Percentiles rank a stretch among this genome's conserved stretches.
These are phyloP conservation scores for Edolisoma coerulescens DNA, from an alignment of 2,113 vertebrate genomes.

Conservation along the genomic window DNA sequence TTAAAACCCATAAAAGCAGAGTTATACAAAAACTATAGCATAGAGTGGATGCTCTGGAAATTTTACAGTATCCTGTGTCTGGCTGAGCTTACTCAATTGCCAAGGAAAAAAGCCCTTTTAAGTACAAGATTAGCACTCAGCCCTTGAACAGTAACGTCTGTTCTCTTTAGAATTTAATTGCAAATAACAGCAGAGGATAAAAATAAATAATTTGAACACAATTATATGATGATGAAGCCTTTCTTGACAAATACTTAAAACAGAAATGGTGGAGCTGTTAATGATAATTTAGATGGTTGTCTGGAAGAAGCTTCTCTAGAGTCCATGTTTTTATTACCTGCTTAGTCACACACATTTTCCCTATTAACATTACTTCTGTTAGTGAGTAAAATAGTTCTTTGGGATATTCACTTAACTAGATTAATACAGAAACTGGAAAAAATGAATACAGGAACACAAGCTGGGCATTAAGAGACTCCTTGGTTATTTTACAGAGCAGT, in stretches of 20 bases:
- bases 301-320: neutral
- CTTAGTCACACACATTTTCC: slow-evolving; percentile 3
- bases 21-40: neutral
- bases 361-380: slow-evolving; percentile 24
- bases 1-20: neutral
- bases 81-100: neutral
- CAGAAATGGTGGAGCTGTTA: neutral
- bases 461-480: neutral
- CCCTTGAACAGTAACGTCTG: neutral
- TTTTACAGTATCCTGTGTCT: neutral
- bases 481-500: neutral
- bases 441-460: neutral
- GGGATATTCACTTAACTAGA: neutral
- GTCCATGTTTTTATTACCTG: neutral
- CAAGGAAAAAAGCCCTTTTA: neutral
- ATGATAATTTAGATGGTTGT: slow-evolving; percentile 22
- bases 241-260: slow-evolving; percentile 22
- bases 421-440: slow-evolving; percentile 18
- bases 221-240: slow-evolving; percentile 11
- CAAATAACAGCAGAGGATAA: slow-evolving; percentile 24
- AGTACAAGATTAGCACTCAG: slow-evolving; percentile 13
- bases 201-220: slow-evolving; percentile 42
- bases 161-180: slow-evolving; percentile 23
- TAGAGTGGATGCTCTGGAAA: neutral
- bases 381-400: neutral